Conservation (phyloP, 2,888 invertebrate species). For the Nephrotoma flavescens region DNA sequence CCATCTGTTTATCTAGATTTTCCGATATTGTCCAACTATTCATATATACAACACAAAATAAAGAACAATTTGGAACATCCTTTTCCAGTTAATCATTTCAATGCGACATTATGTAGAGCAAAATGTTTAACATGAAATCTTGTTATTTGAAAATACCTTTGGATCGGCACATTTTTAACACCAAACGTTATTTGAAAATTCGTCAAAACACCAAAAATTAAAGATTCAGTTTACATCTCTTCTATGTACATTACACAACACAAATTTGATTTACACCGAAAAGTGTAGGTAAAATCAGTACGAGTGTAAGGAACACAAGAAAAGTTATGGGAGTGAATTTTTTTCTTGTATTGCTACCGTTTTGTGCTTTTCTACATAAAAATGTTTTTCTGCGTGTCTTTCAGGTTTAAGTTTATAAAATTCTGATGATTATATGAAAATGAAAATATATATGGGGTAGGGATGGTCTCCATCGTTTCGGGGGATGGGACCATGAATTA, state of each 20-base stretch:
- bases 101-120: neutral
- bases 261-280: neutral
- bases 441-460: neutral
- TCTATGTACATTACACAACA: neutral
- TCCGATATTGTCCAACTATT: too few relatives aligned
- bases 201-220: too few relatives aligned
- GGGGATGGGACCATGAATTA: neutral
- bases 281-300: neutral
- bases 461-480: neutral
- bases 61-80: neutral
- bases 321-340: neutral
- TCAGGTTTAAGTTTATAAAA: neutral
- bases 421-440: neutral
- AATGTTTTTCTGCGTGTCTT: neutral
- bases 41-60: neutral
- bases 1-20: too few relatives aligned
- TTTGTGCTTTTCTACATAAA: neutral
- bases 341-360: neutral
- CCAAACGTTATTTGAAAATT: too few relatives aligned
- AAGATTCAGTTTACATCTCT: neutral
- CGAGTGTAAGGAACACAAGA: neutral
- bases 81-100: neutral
- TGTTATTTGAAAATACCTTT: neutral
- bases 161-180: neutral
- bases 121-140: neutral